phyloP scores from a whole-genome alignment of 2,113 vertebrate species.

The Synodontis membranacea region DNA sequence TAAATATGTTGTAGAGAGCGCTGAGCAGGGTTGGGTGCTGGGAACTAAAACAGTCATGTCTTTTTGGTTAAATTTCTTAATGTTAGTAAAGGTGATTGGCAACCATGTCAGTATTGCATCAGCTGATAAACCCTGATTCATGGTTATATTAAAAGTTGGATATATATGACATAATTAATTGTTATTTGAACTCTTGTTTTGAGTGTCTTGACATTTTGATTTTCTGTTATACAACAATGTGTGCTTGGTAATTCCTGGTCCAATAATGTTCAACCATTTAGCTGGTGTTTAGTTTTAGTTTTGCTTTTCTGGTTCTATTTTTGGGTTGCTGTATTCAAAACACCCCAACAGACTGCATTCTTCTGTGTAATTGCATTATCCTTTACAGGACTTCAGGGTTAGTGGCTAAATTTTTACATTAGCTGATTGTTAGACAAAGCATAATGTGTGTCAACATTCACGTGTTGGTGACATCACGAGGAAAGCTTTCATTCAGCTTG shows the following conservation, averaged over 20 bases:
- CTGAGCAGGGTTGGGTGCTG: too few species aligned
- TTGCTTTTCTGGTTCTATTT: neutral
- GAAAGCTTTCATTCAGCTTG: neutral
- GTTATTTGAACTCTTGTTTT: neutral
- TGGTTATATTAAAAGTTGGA: neutral
- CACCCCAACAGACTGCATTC: neutral
- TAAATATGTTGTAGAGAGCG: neutral
- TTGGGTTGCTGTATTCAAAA: neutral
- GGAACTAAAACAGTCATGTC: neutral
- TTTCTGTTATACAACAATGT: neutral
- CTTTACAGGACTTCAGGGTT: neutral
- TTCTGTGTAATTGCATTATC: neutral
- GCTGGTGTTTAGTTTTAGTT: neutral
- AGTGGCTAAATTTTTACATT: neutral
- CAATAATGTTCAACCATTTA: neutral
- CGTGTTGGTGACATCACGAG: neutral
- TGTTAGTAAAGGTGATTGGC: neutral
- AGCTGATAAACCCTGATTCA: neutral
- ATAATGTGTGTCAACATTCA: neutral
- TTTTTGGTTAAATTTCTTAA: neutral
- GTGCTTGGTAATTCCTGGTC: neutral
- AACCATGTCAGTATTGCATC: neutral
- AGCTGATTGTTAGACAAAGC: neutral
- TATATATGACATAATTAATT: neutral
- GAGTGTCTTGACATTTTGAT: neutral